Evolutionary conservation across 2,797 vertebrate species (phyloP).

Genomic region (Oreochromis mossambicus): DNA sequence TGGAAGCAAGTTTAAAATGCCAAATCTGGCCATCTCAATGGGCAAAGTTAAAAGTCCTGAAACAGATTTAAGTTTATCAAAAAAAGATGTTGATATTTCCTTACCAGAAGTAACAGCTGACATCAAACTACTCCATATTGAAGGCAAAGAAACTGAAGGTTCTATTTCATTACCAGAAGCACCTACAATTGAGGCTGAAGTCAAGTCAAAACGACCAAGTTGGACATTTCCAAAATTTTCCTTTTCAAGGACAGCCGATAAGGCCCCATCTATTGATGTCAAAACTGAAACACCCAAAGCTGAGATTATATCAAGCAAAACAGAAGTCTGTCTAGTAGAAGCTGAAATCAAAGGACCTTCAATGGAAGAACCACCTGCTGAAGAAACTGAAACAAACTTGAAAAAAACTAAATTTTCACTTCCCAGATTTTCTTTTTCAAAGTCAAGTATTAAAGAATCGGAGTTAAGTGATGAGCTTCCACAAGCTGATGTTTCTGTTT

Average conservation of each 20-base stretch:
- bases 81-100: conserved; percentile 1
- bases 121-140: neutral
- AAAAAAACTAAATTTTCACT: conserved; percentile 51
- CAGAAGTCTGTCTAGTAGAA: neutral
- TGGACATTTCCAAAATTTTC: conserved; percentile 14
- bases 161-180: neutral
- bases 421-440: conserved; percentile 61
- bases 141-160: neutral
- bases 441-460: conserved; percentile 29
- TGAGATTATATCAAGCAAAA: conserved; percentile 19
- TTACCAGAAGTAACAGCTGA: neutral
- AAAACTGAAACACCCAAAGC: conserved; percentile 24
- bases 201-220: conserved; percentile 9
- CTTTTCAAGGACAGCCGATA: conserved; percentile 8
- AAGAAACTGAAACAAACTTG: conserved; percentile 24
- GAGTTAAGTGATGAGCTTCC: conserved; percentile 14
- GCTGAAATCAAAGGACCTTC: conserved; percentile 2
- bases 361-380: conserved; percentile 2
- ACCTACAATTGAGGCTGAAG: conserved; percentile 9
- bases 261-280: conserved; percentile 7
- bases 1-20: neutral
- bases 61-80: neutral
- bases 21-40: neutral
- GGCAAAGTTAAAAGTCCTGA: neutral
- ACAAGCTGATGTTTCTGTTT: conserved; percentile 19